Evolutionary conservation across 2,797 vertebrate genomes (phyloP).

Genomic region (Propithecus deckenii): DNA sequence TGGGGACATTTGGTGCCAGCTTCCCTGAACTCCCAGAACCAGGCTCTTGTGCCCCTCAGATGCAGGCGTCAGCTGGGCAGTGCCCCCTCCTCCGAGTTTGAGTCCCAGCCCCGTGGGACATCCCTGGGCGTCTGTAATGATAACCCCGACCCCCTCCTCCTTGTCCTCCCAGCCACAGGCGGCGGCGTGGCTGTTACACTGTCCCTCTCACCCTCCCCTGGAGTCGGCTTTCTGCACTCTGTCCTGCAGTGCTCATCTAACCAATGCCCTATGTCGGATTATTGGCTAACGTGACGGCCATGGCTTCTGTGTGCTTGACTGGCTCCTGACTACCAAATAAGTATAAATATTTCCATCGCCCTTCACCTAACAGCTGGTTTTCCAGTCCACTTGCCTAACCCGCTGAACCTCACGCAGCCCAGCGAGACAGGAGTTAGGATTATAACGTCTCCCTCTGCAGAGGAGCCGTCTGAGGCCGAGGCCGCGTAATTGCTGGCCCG

Average conservation of each 20-base stretch:
- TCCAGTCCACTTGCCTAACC: background rate
- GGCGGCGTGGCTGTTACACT: background rate
- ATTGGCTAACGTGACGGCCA: background rate
- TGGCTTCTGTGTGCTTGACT: background rate
- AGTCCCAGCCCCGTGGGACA: background rate
- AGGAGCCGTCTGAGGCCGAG: no score
- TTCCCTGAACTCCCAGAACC: background rate
- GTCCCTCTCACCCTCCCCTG: background rate
- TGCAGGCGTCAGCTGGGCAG: background rate
- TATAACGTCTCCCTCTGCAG: no score
- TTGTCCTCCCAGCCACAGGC: rapidly evolving
- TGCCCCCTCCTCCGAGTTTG: background rate
- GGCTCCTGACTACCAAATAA: background rate
- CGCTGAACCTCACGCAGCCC: background rate
- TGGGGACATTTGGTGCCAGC: background rate
- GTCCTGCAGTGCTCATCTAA: background rate
- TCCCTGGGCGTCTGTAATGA: background rate
- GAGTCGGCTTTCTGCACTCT: background rate
- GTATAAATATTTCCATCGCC: background rate
- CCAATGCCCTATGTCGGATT: background rate
- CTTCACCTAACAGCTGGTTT: background rate
- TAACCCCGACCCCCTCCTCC: background rate
- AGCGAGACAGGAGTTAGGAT: background rate
- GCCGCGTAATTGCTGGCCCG: no score
- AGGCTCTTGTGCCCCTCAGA: background rate